Conservation (phyloP, 2,797 vertebrate species). For the Lacerta bilineata region DNA sequence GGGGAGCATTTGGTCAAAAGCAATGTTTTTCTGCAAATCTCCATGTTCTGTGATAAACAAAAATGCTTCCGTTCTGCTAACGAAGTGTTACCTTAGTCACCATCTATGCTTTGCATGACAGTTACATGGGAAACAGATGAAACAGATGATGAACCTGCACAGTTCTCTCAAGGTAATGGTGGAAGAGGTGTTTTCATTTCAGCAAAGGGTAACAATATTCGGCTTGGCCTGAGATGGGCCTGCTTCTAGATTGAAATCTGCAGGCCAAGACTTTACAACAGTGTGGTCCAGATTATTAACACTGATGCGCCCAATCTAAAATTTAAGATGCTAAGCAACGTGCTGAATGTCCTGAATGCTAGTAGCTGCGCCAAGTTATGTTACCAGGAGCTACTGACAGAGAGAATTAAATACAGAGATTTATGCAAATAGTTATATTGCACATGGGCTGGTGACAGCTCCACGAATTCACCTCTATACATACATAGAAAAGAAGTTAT, state of each 20-base stretch:
- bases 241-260: neutral
- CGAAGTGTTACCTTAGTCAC: fast-evolving
- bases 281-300: neutral
- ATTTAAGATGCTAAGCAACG: constrained; percentile 40
- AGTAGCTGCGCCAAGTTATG: constrained; percentile 28
- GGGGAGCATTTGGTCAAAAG: neutral
- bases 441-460: neutral
- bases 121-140: neutral
- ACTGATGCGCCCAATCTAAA: constrained; percentile 36
- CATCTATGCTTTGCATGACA: neutral
- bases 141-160: neutral
- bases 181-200: neutral
- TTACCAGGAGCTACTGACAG: constrained; percentile 51
- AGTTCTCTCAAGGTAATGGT: neutral
- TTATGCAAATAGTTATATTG: constrained; percentile 32
- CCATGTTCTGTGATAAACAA: neutral
- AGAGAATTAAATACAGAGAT: constrained; percentile 26
- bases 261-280: constrained; percentile 1
- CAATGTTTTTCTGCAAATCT: neutral
- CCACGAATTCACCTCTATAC: neutral
- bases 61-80: neutral
- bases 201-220: neutral
- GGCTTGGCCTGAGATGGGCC: neutral
- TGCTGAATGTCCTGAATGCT: constrained; percentile 39
- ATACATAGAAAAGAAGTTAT: neutral